Base-by-base conservation (phyloP, 2,797 vertebrate genomes). In the Pterois miles region DNA sequence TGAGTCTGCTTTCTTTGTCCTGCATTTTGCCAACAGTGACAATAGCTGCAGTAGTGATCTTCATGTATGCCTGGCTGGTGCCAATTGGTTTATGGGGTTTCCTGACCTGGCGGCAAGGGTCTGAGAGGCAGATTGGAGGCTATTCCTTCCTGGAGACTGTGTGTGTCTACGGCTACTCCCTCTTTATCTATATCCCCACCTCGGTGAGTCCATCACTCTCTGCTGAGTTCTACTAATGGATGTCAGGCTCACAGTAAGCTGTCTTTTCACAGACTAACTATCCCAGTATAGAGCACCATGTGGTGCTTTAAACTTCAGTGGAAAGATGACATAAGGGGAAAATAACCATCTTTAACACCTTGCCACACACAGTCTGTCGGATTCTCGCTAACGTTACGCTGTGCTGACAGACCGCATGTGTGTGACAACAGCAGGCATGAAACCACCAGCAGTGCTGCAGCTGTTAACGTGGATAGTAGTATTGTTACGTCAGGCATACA, bases 61-160 rank as follows among this genome's bases (percentile, higher is more conserved):
- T 97, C 91, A 83, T 96, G 81, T 98, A 97, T 0, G 95, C 96
- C 1, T 96, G 96, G 96, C 92, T 98, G 71, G 97, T 97, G 36
- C 97, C 97, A 0, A 75, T 97, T 23, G 93, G 80, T 0, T 76
- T 97, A n/a, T 98, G 97, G 96, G 97, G 95, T 3, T 97, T 97
- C 83, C 88, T 98, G 65, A 95, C 90, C 48, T 98, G 97, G 97
- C 91, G 96, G 23, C 94, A 95, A 77, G 92, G 94, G 0, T 2
- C 84, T 1, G 94, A 92, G 71, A 88, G 94, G 57, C 95, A 90
- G 60, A 53, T 91, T 3, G 93, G 92, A 18, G 88, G 93, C 2
- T 97, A 97, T 70, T 95, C 96, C 25, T 96, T 97, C 84, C 87
- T 98, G 90, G 96, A 98, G 94, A 97, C 96, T 0, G 95, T 97